Conservation (phyloP, 2,888 invertebrate genomes). For the Aporophyla lueneburgensis region DNA sequence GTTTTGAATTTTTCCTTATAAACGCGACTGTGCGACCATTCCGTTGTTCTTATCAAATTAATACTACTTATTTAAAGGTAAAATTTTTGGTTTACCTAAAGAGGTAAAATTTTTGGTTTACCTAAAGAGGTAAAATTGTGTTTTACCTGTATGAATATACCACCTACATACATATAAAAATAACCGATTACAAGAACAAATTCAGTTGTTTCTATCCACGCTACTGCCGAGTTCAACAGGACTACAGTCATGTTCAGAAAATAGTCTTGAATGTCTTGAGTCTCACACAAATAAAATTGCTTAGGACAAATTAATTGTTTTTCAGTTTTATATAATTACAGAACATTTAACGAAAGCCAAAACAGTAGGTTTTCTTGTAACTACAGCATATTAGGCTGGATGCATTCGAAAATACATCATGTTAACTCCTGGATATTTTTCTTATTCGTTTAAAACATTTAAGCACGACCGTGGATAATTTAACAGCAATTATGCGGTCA, state of each 20-base stretch:
- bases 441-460: conserved; percentile 4
- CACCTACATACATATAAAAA: no score
- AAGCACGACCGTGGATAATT: not conserved
- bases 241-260: not conserved
- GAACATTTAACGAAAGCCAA: not conserved
- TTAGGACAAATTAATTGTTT: not conserved
- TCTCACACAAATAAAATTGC: not conserved
- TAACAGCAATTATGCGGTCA: conserved; percentile 27
- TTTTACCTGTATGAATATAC: no score
- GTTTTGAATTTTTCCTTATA: not conserved
- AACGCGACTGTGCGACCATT: not conserved
- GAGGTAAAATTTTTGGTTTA: not conserved
- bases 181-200: no score
- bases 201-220: no score
- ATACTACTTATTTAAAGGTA: not conserved
- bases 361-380: not conserved
- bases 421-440: not conserved
- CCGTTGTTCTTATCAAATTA: not conserved
- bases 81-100: not conserved
- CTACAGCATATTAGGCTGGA: not conserved
- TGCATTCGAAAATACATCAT: not conserved
- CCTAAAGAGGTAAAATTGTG: no score
- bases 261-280: not conserved
- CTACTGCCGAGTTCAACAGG: not conserved
- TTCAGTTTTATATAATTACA: not conserved